phyloP scores from a whole-genome alignment of 2,113 vertebrate genomes.

The Pogona vitticeps region DNA sequence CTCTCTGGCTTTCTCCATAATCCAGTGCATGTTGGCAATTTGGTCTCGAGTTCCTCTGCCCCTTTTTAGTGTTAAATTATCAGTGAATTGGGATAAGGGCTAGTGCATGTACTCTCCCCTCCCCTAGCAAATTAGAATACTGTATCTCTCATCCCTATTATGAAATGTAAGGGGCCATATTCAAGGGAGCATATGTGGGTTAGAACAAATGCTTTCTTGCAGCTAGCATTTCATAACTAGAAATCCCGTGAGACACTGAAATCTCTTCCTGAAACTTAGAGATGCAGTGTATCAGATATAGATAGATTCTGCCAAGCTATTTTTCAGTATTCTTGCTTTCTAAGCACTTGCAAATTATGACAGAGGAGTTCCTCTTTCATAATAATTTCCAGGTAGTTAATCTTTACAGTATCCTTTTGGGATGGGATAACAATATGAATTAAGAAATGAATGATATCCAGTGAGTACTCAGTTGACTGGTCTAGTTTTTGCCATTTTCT shows the following conservation, averaged over 20 bases:
- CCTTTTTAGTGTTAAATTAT: neutral
- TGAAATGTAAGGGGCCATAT: neutral
- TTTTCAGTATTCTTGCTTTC: slow-evolving; percentile 10
- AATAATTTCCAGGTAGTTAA: slow-evolving; percentile 7
- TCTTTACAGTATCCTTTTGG: neutral
- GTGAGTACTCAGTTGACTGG: neutral
- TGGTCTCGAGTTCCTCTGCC: too few species aligned
- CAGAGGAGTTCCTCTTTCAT: neutral
- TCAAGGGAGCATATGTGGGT: neutral
- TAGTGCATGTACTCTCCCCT: neutral
- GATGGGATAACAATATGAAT: neutral
- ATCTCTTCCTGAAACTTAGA: neutral
- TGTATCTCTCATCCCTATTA: neutral
- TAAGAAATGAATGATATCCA: neutral
- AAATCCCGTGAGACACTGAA: neutral
- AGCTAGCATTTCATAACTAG: slow-evolving; percentile 4
- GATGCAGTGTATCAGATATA: neutral
- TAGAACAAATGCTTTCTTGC: neutral
- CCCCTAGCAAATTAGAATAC: neutral
- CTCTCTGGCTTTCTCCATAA: too few species aligned
- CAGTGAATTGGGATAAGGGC: neutral
- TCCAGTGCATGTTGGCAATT: too few species aligned
- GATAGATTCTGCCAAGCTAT: neutral
- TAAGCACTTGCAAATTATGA: slow-evolving; percentile 8
- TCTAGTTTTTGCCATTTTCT: neutral